Conservation (phyloP, 2,888 invertebrate species). For the Ophion costatus region DNA sequence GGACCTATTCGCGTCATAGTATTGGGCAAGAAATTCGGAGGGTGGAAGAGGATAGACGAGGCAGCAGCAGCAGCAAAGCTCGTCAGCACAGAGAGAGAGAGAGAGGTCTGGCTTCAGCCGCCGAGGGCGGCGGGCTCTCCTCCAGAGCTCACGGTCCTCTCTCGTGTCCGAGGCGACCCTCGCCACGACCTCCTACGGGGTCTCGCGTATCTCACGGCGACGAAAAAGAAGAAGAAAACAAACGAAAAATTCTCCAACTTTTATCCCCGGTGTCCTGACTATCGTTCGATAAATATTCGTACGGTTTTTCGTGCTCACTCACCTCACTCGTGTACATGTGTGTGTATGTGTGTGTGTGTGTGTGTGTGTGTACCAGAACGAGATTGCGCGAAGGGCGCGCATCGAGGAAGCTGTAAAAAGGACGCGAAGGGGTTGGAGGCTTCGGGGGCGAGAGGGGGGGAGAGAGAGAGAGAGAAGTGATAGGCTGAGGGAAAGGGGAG, state of each 20-base stretch:
- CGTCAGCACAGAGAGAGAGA: conserved; percentile 26
- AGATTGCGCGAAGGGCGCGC: conserved; percentile 27
- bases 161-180: conserved; percentile 39
- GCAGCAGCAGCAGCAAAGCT: not conserved
- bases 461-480: conserved; percentile 33
- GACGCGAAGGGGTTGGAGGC: not conserved
- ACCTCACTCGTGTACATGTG: conserved; percentile 9
- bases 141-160: conserved; percentile 50
- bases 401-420: conserved; percentile 13
- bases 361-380: conserved; percentile 27
- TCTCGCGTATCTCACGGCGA: conserved; percentile 13
- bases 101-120: conserved; percentile 63
- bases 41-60: not conserved
- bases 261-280: conserved; percentile 2
- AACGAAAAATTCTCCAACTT: not conserved
- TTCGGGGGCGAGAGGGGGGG: conserved; percentile 25
- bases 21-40: conserved; percentile 50
- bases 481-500: conserved; percentile 31
- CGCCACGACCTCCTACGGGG: conserved; percentile 42
- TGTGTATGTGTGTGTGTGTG: no score
- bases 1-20: conserved; percentile 25
- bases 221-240: conserved; percentile 5
- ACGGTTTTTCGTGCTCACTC: not conserved
- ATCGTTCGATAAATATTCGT: not conserved
- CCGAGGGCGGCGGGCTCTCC: conserved; percentile 64